These are phyloP conservation scores for Oryzias celebensis DNA, from an alignment of 2,113 vertebrate genomes.

Conservation along the genomic window DNA sequence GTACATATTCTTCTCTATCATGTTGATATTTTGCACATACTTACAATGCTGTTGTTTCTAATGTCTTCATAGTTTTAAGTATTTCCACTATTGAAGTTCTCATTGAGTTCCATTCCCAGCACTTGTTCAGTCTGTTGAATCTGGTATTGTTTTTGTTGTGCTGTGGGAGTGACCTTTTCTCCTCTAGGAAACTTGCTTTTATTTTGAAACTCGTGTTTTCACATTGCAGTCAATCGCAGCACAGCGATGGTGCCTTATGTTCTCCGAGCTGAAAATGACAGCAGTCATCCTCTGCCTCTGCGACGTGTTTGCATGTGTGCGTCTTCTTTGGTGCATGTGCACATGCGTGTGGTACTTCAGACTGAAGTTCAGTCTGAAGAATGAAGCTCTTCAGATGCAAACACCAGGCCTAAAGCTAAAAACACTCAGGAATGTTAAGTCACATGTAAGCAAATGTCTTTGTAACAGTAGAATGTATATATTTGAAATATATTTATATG, in stretches of 20 bases:
- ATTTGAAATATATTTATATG: slow-evolving; percentile 31
- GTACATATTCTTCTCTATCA: slow-evolving; percentile 28
- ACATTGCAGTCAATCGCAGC: slow-evolving; percentile 28
- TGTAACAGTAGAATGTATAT: slow-evolving; percentile 51
- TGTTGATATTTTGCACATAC: slow-evolving; percentile 60
- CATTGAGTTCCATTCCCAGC: slow-evolving; percentile 23
- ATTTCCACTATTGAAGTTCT: slow-evolving; percentile 44
- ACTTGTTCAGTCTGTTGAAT: slow-evolving; percentile 45
- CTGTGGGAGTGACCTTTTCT: too few relatives aligned
- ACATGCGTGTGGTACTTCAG: slow-evolving; percentile 45
- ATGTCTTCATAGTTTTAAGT: slow-evolving; percentile 44
- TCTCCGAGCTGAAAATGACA: slow-evolving; percentile 6
- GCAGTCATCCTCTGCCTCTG: slow-evolving; percentile 15
- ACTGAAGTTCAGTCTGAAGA: slow-evolving; percentile 39
- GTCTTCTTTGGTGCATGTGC: slow-evolving; percentile 10
- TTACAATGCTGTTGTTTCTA: slow-evolving; percentile 48
- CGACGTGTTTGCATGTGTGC: slow-evolving; percentile 33
- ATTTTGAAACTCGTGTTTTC: slow-evolving; percentile 26
- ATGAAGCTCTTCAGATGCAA: slow-evolving; percentile 52
- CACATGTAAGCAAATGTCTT: slow-evolving; percentile 57
- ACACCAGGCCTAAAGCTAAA: slow-evolving; percentile 62
- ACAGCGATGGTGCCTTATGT: slow-evolving; percentile 76
- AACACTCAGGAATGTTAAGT: slow-evolving; percentile 68
- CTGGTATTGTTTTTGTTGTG: slow-evolving; percentile 1
- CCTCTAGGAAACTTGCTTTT: too few relatives aligned